Evolutionary conservation across 2,113 vertebrate species (phyloP).

Genomic region (Bambusicola thoracicus): DNA sequence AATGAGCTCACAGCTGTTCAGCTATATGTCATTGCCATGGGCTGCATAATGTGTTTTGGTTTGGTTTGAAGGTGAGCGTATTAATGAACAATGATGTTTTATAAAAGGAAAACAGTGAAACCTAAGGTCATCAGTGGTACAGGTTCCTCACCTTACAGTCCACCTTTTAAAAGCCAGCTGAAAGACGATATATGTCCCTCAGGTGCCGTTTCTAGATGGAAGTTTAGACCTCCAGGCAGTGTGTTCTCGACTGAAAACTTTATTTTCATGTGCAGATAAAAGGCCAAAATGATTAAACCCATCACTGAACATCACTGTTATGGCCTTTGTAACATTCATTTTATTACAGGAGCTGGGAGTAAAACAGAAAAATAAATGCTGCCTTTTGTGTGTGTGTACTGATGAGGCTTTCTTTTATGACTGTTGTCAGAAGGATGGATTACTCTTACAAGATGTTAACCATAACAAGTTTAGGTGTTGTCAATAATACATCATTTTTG

Average conservation of each 20-base stretch:
- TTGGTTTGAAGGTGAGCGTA: slow-evolving; percentile 27
- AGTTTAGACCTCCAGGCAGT: neutral
- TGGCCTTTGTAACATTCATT: neutral
- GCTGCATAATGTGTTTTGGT: neutral
- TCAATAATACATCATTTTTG: neutral
- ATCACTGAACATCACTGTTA: neutral
- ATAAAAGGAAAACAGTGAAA: neutral
- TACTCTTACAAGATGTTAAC: neutral
- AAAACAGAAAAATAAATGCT: neutral
- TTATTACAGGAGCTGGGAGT: neutral
- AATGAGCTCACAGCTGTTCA: neutral
- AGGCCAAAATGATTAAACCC: neutral
- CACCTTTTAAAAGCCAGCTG: neutral
- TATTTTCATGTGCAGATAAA: neutral
- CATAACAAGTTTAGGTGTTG: neutral
- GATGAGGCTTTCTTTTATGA: neutral
- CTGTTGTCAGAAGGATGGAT: neutral
- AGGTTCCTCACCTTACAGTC: neutral
- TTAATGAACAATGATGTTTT: neutral
- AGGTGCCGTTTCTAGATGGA: neutral
- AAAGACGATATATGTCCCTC: neutral
- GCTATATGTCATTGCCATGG: neutral
- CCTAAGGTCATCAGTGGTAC: neutral
- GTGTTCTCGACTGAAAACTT: neutral
- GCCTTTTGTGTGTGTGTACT: neutral